Conservation (phyloP, 1,140 invertebrate genomes). For the Andricus grossulariae region DNA sequence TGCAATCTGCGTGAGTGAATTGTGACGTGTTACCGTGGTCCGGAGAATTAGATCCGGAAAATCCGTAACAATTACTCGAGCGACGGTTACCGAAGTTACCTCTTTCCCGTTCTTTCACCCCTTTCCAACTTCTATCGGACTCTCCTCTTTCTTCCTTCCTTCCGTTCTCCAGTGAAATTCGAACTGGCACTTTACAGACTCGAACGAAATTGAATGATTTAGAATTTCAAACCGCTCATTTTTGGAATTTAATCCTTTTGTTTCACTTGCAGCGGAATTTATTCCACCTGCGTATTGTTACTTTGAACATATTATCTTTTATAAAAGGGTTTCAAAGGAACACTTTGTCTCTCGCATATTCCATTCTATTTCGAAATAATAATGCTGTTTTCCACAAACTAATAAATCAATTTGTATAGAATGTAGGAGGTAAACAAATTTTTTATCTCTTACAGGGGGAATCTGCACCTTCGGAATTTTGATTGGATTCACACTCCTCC, state of each 20-base stretch:
- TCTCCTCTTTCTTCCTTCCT: slow-evolving; percentile 40
- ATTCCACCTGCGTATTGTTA: too few relatives aligned
- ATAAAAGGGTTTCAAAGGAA: too few relatives aligned
- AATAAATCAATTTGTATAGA: too few relatives aligned
- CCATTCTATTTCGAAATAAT: too few relatives aligned
- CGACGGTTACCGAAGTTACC: slow-evolving; percentile 65
- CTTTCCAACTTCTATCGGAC: slow-evolving; percentile 44
- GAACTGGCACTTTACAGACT: slow-evolving; percentile 24
- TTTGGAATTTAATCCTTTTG: not conserved
- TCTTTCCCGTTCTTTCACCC: slow-evolving; percentile 42
- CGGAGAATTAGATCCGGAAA: slow-evolving; percentile 75
- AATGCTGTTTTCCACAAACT: too few relatives aligned
- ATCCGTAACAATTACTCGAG: slow-evolving; percentile 75
- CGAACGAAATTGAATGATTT: slow-evolving; percentile 29
- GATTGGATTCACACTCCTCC: too few relatives aligned
- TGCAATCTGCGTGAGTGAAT: slow-evolving; percentile 75
- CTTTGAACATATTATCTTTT: too few relatives aligned
- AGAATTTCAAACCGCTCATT: not conserved
- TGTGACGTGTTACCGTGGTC: slow-evolving; percentile 74
- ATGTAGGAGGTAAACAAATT: too few relatives aligned
- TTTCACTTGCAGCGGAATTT: not conserved
- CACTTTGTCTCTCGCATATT: too few relatives aligned
- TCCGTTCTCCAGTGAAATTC: slow-evolving; percentile 31
- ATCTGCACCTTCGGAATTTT: too few relatives aligned
- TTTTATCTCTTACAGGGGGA: too few relatives aligned